Base-by-base conservation (phyloP, 64 coral and sea anemone species). In the Porites lutea region DNA sequence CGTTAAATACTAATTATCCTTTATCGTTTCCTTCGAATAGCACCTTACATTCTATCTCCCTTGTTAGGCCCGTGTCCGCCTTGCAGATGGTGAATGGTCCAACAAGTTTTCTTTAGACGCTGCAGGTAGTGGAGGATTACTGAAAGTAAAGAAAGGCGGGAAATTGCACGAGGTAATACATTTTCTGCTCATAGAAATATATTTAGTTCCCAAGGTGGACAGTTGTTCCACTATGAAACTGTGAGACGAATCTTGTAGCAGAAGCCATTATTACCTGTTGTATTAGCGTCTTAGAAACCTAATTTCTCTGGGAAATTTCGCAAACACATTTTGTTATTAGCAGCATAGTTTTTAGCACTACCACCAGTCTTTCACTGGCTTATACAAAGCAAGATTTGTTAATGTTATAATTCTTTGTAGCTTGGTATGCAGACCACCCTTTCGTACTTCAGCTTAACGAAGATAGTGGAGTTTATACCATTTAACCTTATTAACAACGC, bases 381-480 rank as follows among this genome's bases (percentile, higher is more conserved):
- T 37, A 1, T 37, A 37, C 27, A 37, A 37, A 37, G 27, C 27
- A 37, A 37, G 3, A 19, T 6, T 27, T 83, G 2, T 15, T 51
- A 12, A n/a, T 22, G 19, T 22, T 4, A 52, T 6, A 50, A 49
- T 69, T 8, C 18, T 52, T 21, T 19, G 6, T 70, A 99, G 97
- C 91, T 99, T 79, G 97, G 97, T 79, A 86, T 93, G 73, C 94
- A 99, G 85, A 99, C 88, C 8, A 92, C 94, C 7, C 47, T 99
- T 44, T 99, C 97, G 18, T 99, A 99, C 94, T 96, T 99, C 82
- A 99, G 91, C 63, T 89, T 99, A 59, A 99, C 97, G 8, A 99
- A 99, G 88, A 94, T 99, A 5, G 94, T 99, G 4, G 97, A 94
- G 69, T 99, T 99, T 52, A 96, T 92, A 62, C 97, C 97, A 5